Evolutionary conservation across 1,140 invertebrate species (phyloP), one percentile per base, ranked within the genome.

Genomic region (Cyclargus thomasi): DNA sequence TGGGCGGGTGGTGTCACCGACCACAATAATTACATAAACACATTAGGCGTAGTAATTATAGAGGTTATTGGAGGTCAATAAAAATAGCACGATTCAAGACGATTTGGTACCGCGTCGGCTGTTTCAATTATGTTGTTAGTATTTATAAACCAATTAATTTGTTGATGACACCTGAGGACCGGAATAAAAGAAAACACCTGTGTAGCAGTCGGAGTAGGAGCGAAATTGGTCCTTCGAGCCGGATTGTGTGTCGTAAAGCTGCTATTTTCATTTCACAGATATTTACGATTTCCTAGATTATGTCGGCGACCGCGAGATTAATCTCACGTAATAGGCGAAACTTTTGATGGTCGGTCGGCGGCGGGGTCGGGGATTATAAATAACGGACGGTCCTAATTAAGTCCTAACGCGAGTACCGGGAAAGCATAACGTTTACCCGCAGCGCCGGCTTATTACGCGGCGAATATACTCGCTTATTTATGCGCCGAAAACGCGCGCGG

Each of bases 381-480:
- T 59, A 59, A 59, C 55, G 55, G 55, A 59, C 55, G 69, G 63
- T 71, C 67, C 78, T 79, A 79, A 81, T 82, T 81, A 80, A 79
- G 74, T 70, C 72, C 47, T 65, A 66, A 68, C 65, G 75, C 75
- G 74, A 78, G 75, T 76, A 84, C 77, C 73, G 78, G 76, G 80
- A 77, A 78, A 74, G 71, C 74, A 80, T 76, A 78, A 79, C 73
- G 75, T 78, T 77, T 77, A 77, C 73, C 76, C 67, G 63, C 68
- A 74, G 63, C 67, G 67, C 23, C 53, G 72, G 74, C 77, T 80
- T 76, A 74, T 80, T 78, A 79, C 76, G 73, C 67, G 76, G 70
- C 67, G 70, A 77, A 78, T 81, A 74, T 76, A 74, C 70, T 69
- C 66, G 62, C 70, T 76, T 82, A 81, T 84, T 86, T 82, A 83